phyloP scores from a whole-genome alignment of 2,113 vertebrate species.

The Synodontis membranacea region DNA sequence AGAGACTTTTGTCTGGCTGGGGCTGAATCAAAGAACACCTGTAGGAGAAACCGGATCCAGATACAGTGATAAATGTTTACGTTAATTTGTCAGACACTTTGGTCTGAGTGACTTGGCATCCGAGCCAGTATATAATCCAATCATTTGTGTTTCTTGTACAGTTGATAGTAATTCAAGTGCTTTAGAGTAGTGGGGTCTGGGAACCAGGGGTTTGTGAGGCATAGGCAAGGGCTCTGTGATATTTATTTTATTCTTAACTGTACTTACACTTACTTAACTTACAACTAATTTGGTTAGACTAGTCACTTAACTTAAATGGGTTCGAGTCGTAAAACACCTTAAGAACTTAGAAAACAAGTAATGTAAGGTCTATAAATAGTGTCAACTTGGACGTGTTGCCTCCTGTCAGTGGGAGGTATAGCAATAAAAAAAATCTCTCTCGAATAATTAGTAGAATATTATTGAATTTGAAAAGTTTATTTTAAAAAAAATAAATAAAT shows the following conservation, averaged over 20 bases:
- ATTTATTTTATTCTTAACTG: neutral
- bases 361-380: neutral
- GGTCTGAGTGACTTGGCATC: neutral
- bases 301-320: neutral
- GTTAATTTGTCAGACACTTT: neutral
- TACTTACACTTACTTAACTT: too few relatives aligned
- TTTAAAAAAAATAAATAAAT: neutral
- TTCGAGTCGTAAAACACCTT: neutral
- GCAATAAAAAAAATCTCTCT: neutral
- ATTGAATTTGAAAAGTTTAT: too few relatives aligned
- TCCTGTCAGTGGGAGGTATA: neutral
- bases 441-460: neutral
- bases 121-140: neutral
- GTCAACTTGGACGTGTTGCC: neutral
- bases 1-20: slow-evolving; percentile 32
- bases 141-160: neutral
- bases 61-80: slow-evolving; percentile 6
- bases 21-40: slow-evolving; percentile 20
- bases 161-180: neutral
- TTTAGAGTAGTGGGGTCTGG: neutral
- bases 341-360: neutral
- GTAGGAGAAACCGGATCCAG: slow-evolving; percentile 16
- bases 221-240: neutral
- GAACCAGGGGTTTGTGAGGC: neutral
- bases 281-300: neutral